These are phyloP conservation scores for Scartelaos histophorus DNA, from an alignment of 2,113 vertebrate species.

Conservation along the genomic window DNA sequence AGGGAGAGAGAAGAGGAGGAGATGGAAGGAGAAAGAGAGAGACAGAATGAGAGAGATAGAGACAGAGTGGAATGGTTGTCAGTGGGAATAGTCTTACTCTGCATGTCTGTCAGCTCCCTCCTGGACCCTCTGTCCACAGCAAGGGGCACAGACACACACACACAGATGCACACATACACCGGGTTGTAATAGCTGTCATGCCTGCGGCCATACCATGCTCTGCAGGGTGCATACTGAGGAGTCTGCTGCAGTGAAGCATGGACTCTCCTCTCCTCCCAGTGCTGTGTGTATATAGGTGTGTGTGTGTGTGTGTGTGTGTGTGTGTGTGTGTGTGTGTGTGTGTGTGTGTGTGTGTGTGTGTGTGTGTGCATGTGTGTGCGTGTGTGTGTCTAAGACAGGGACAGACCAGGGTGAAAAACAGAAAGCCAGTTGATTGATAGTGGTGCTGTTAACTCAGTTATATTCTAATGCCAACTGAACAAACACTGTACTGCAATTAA, in stretches of 20 bases:
- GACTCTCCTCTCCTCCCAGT: constrained; percentile 45
- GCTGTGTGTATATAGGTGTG: constrained; percentile 17
- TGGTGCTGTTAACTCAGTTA: constrained; percentile 40
- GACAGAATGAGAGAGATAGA: not conserved
- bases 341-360: no score
- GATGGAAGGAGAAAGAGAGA: not conserved
- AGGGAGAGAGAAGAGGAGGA: not conserved
- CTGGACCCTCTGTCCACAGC: constrained; percentile 49
- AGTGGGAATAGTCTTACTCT: constrained; percentile 49
- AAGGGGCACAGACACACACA: constrained; percentile 32
- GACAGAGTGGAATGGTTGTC: constrained; percentile 31
- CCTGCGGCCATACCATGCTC: constrained; percentile 55
- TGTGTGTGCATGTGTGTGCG: not conserved
- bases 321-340: no score
- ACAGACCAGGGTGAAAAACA: constrained; percentile 15
- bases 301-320: no score
- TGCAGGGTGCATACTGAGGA: constrained; percentile 67
- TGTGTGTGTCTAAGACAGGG: constrained; percentile 21
- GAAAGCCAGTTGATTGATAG: constrained; percentile 49
- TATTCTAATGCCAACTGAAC: constrained; percentile 24
- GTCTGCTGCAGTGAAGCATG: constrained; percentile 61
- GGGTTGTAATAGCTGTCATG: constrained; percentile 62
- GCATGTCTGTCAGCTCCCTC: constrained; percentile 42
- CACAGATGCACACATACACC: constrained; percentile 31
- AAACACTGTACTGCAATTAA: constrained; percentile 31